Base-by-base conservation (phyloP, 2,113 vertebrate genomes). In the Cyanoramphus novaezelandiae region DNA sequence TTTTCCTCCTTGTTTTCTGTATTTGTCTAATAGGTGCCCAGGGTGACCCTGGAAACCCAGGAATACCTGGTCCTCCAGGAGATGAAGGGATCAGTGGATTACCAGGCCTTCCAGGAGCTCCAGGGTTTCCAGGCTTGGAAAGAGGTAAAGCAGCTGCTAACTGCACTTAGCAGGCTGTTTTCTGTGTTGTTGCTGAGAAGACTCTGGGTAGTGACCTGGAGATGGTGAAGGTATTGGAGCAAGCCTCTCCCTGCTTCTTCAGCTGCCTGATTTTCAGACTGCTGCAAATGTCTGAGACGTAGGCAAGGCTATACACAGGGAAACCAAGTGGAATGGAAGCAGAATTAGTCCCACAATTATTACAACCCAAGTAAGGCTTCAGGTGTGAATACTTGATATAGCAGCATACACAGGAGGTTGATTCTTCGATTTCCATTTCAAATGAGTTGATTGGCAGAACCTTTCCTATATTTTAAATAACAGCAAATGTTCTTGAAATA, bases 31-130 rank as follows among this genome's bases (percentile, higher is more conserved):
- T 16, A 99, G 99, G 99, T 92, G 93, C 88, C 62, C 96, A 72
- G 2, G 99, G 99, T 78, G 98, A 98, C 33, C 89, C 96, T 6
- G 99, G 99, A 27, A 23, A 53, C 20, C 91, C 79, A 2, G 99
- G 99, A 27, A 20, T 60, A 21, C 97, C 98, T 16, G 99, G 99
- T 10, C 21, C 81, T 57, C 97, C 88, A 70, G 99, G 99, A 83
- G 98, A 99, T 9, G 80, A 87, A 79, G 99, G 99, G 27, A 3
- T 75, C 44, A 46, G 63, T 50, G 99, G 99, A 12, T 87, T 68
- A 9, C 97, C 95, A 69, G 99, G 99, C 67, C 65, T 59, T 55
- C 97, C 98, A n/a, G 99, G 99, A 10, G 50, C 41, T 59, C 98
- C 98, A 60, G 99, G 99, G 11, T 71, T 92, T 19, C 95, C 98